Percentiles rank a stretch among this genome's conserved stretches.
Conservation (phyloP, 2,113 vertebrate species). For the Misgurnus mizolepis region DNA sequence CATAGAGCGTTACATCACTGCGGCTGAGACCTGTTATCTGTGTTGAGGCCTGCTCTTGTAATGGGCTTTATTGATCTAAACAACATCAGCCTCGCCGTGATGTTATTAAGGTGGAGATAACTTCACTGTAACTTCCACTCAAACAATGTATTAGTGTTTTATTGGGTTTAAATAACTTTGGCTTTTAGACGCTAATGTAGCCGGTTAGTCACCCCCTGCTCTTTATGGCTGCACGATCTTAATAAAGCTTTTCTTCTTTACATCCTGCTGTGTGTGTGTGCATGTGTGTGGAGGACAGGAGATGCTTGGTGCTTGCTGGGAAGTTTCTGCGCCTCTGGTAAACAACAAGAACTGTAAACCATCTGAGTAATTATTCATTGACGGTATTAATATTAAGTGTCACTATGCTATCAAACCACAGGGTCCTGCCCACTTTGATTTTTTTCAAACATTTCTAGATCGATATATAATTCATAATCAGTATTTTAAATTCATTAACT, state of each 20-base stretch:
- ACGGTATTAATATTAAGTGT: conserved; percentile 5
- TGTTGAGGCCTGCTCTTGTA: conserved; percentile 76
- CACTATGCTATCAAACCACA: not conserved
- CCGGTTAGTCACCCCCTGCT: conserved; percentile 73
- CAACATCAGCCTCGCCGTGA: conserved; percentile 78
- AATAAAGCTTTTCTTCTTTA: conserved; percentile 79
- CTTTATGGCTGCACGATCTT: conserved; percentile 75
- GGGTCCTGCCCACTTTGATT: not conserved
- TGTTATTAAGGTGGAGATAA: conserved; percentile 80
- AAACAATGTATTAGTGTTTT: conserved; percentile 80
- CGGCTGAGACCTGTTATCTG: conserved; percentile 66
- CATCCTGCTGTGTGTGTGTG: conserved; percentile 63
- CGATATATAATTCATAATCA: too few species aligned
- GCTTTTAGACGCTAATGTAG: conserved; percentile 81
- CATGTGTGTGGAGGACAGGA: conserved; percentile 40
- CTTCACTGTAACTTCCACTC: conserved; percentile 79
- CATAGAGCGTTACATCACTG: conserved; percentile 63
- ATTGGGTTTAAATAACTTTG: conserved; percentile 80
- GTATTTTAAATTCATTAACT: too few species aligned
- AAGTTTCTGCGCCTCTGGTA: conserved; percentile 70
- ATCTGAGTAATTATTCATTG: conserved; percentile 8
- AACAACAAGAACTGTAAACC: conserved; percentile 53
- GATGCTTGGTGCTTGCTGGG: conserved; percentile 69
- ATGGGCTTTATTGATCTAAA: conserved; percentile 83
- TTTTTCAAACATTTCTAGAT: too few species aligned